These are phyloP conservation scores for Nysson spinosus DNA, from an alignment of 2,888 invertebrate species.

Conservation along the genomic window DNA sequence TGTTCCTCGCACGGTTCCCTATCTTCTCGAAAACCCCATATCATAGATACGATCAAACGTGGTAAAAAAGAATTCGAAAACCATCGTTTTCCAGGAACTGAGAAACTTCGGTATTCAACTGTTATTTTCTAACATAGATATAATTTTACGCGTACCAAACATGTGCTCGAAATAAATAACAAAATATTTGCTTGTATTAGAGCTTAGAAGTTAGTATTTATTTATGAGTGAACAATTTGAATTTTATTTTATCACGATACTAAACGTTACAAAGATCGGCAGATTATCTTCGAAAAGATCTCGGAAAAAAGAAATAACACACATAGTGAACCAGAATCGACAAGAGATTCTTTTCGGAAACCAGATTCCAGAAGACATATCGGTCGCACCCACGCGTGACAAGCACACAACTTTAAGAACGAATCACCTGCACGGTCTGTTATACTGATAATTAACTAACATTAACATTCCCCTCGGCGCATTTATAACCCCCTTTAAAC, in stretches of 20 bases:
- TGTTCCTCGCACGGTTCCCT: slow-evolving; percentile 23
- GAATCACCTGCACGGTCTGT: slow-evolving; percentile 47
- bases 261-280: too few species aligned
- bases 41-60: neutral
- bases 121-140: too few species aligned
- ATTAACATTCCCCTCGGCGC: slow-evolving; percentile 64
- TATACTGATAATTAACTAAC: slow-evolving; percentile 70
- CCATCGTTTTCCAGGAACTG: neutral
- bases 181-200: too few species aligned
- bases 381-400: slow-evolving; percentile 49
- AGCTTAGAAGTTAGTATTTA: too few species aligned
- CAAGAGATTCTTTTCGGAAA: slow-evolving; percentile 17
- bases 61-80: slow-evolving; percentile 25
- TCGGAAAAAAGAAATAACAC: slow-evolving; percentile 17
- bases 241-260: too few species aligned
- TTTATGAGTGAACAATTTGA: too few species aligned
- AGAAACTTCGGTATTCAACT: too few species aligned
- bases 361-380: slow-evolving; percentile 46
- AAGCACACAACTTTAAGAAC: slow-evolving; percentile 39
- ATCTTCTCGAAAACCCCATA: neutral
- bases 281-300: neutral
- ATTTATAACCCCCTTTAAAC: slow-evolving; percentile 51
- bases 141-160: too few species aligned
- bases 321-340: slow-evolving; percentile 28
- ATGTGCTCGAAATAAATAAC: too few species aligned